Conservation (phyloP, 2,113 vertebrate species). For the Albula goreensis region DNA sequence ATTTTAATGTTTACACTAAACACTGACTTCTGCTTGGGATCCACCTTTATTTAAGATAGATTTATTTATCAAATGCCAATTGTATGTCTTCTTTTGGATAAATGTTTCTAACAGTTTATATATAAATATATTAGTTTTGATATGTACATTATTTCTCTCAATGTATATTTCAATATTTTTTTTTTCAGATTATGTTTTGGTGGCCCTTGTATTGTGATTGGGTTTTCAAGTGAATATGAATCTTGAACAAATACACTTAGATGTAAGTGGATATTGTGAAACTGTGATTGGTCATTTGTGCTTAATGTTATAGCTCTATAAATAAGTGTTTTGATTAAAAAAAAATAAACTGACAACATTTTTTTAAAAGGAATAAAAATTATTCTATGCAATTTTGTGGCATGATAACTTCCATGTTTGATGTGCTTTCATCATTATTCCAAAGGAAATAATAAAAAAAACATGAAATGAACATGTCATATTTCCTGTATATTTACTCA, state of each 20-base stretch:
- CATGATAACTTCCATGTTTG: constrained; percentile 85
- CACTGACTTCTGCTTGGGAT: constrained; percentile 70
- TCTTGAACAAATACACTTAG: constrained; percentile 70
- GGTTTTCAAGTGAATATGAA: constrained; percentile 64
- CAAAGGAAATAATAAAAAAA: constrained; percentile 77
- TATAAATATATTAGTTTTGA: constrained; percentile 56
- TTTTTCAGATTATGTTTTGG: constrained; percentile 45
- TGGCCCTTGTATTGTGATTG: constrained; percentile 70
- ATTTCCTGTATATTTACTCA: not conserved
- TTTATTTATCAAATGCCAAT: constrained; percentile 69
- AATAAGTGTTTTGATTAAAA: constrained; percentile 51
- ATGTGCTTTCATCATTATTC: constrained; percentile 82
- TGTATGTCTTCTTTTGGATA: constrained; percentile 34
- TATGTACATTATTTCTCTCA: constrained; percentile 62
- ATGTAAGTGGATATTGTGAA: constrained; percentile 68
- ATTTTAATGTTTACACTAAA: constrained; percentile 70
- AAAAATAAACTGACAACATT: constrained; percentile 75
- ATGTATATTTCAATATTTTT: constrained; percentile 57
- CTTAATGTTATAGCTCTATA: constrained; percentile 42
- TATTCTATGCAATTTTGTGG: constrained; percentile 91
- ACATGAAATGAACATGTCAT: constrained; percentile 52
- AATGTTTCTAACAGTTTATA: constrained; percentile 24
- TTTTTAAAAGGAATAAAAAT: constrained; percentile 56
- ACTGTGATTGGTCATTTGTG: constrained; percentile 70
- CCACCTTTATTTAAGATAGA: constrained; percentile 56